Evolutionary conservation across 2,888 invertebrate species (phyloP).

Genomic region (Sminthurides aquaticus): DNA sequence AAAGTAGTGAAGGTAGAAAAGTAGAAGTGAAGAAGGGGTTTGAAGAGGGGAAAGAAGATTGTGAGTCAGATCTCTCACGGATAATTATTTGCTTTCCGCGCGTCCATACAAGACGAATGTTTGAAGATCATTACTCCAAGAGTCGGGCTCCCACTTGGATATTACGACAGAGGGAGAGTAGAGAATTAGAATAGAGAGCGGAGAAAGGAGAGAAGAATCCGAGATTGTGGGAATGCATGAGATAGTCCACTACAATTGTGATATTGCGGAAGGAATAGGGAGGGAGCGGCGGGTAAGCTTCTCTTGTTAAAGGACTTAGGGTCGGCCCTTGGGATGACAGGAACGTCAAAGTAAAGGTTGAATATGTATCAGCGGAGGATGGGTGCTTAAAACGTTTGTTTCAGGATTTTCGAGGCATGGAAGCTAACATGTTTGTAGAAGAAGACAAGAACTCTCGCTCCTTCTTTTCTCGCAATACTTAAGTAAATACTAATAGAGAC

Average conservation of each 20-base stretch:
- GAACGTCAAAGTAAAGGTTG: no score
- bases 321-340: no score
- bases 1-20: no score
- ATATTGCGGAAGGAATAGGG: no score
- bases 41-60: constrained; percentile 1
- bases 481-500: constrained; percentile 19
- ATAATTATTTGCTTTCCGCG: constrained; percentile 23
- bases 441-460: neutral
- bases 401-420: no score
- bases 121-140: constrained; percentile 41
- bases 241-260: no score
- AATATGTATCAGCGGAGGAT: no score
- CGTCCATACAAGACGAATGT: constrained; percentile 35
- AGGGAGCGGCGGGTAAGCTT: no score
- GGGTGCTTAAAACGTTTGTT: no score
- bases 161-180: neutral
- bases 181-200: neutral
- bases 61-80: constrained; percentile 2
- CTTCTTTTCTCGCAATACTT: neutral
- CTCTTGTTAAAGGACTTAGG: no score
- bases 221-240: neutral
- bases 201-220: neutral
- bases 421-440: no score
- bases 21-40: neutral
- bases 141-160: constrained; percentile 14